Evolutionary conservation across 1,140 invertebrate species (phyloP).

Genomic region (Lamellibrachia luymesi): DNA sequence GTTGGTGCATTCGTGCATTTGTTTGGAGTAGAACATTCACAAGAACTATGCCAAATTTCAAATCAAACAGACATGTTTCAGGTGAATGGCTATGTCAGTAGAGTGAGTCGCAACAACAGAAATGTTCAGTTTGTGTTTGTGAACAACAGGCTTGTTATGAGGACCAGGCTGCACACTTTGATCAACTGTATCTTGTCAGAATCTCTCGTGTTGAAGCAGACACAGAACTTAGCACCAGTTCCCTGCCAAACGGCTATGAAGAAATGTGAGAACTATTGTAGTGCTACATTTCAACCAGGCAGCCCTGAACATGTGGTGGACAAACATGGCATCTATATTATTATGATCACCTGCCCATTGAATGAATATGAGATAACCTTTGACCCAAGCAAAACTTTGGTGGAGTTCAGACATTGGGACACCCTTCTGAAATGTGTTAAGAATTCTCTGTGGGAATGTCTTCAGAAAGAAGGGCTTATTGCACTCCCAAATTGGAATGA

Average conservation of each 20-base stretch:
- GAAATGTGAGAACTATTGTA: not conserved
- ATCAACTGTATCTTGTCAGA: conserved; percentile 57
- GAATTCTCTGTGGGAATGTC: conserved; percentile 55
- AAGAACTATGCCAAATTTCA: conserved; percentile 58
- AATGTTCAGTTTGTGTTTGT: conserved; percentile 66
- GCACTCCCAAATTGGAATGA: not conserved
- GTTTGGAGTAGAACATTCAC: conserved; percentile 57
- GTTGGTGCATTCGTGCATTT: conserved; percentile 60
- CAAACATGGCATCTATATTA: conserved; percentile 61
- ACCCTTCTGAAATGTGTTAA: conserved; percentile 60
- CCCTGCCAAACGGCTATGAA: not conserved
- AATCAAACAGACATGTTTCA: conserved; percentile 59
- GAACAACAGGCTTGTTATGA: conserved; percentile 63
- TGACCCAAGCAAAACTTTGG: conserved; percentile 59
- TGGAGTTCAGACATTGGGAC: conserved; percentile 67
- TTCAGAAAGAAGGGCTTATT: conserved; percentile 41
- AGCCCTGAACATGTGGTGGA: conserved; percentile 50
- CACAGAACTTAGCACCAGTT: conserved; percentile 28
- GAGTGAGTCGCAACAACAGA: conserved; percentile 54
- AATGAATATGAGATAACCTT: conserved; percentile 63
- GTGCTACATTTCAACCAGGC: not conserved
- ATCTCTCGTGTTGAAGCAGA: conserved; percentile 40
- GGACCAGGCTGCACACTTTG: conserved; percentile 60
- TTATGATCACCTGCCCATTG: conserved; percentile 65
- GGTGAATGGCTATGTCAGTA: conserved; percentile 62